Evolutionary conservation across 2,113 vertebrate species (phyloP).

Genomic region (Coregonus clupeaformis): DNA sequence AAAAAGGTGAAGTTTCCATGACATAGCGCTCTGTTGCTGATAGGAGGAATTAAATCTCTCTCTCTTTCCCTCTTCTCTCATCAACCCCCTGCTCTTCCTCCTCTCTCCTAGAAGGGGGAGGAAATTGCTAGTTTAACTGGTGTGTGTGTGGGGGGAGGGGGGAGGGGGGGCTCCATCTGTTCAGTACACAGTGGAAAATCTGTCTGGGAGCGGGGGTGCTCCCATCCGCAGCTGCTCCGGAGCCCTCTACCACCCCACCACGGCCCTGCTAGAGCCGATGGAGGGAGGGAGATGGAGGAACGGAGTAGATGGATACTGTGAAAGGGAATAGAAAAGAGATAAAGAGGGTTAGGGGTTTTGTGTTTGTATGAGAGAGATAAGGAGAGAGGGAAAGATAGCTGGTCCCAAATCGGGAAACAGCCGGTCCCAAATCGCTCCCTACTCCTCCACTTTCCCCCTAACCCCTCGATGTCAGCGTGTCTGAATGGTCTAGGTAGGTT

Average conservation of each 20-base stretch:
- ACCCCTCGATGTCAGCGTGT: no score
- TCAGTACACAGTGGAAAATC: slow-evolving; percentile 43
- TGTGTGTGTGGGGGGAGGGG: neutral
- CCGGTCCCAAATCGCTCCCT: no score
- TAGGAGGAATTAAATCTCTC: neutral
- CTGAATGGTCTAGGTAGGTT: no score
- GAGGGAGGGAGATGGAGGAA: neutral
- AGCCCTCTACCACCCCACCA: slow-evolving; percentile 3
- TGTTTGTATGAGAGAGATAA: neutral
- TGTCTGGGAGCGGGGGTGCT: slow-evolving; percentile 40
- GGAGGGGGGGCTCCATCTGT: slow-evolving; percentile 45
- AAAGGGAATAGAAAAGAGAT: no score
- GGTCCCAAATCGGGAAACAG: no score
- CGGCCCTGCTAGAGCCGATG: neutral
- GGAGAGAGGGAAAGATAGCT: neutral
- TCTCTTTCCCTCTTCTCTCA: neutral
- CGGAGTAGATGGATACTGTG: no score
- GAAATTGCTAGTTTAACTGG: slow-evolving; percentile 10
- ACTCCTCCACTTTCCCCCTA: no score
- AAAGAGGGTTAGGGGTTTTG: no score
- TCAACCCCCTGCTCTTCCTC: no score
- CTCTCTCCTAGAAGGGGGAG: slow-evolving; percentile 12
- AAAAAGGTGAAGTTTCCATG: neutral
- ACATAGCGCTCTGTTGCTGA: neutral
- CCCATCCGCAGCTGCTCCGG: slow-evolving; percentile 44